Evolutionary conservation across 2,888 invertebrate species (phyloP).

Genomic region (Bruchidius siliquastri): DNA sequence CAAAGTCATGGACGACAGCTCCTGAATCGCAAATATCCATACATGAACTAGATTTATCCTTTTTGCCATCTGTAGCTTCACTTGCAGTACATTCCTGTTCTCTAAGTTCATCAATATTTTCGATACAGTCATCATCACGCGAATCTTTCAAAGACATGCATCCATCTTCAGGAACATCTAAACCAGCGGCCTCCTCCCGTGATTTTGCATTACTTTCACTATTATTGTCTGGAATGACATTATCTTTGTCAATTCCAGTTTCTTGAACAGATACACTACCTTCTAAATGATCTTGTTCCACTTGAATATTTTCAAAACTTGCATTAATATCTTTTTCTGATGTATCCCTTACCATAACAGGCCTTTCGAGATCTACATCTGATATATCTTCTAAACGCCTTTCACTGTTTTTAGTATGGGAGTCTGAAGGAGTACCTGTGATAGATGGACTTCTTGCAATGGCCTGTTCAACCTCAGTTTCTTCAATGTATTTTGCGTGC

Average conservation of each 20-base stretch:
- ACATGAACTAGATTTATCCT: background rate
- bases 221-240: background rate
- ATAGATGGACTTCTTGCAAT: background rate
- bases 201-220: background rate
- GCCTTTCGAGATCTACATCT: background rate
- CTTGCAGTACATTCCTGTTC: too few species aligned
- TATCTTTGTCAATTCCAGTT: background rate
- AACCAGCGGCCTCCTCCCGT: background rate
- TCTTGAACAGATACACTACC: background rate
- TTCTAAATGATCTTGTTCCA: too few species aligned
- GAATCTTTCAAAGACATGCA: too few species aligned
- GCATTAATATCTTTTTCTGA: background rate
- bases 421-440: background rate
- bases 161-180: too few species aligned
- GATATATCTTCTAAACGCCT: too few species aligned
- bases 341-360: background rate
- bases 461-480: background rate
- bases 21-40: background rate
- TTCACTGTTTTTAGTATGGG: too few species aligned
- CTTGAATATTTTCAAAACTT: too few species aligned
- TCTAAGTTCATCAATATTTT: too few species aligned
- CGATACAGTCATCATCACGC: too few species aligned
- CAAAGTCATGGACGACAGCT: background rate
- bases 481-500: background rate
- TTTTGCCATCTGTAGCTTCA: background rate